Percentiles rank a stretch among this genome's conserved stretches.
These are phyloP conservation scores for Harpagifer antarcticus DNA, from an alignment of 2,797 vertebrate genomes.

Conservation along the genomic window DNA sequence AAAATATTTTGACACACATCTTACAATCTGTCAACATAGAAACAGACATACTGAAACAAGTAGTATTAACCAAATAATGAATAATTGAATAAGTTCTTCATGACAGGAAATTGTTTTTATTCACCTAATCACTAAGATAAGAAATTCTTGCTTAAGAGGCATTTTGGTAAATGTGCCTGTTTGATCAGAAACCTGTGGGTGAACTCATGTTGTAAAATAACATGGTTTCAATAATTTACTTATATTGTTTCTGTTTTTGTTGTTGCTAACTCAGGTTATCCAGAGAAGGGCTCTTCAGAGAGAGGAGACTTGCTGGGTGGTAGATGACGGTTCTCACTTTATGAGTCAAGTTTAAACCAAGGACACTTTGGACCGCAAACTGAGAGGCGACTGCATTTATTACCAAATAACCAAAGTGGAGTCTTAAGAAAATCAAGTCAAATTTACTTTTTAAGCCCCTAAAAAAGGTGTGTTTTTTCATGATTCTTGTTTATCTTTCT, in stretches of 20 bases:
- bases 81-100: neutral
- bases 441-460: neutral
- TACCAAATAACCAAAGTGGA: constrained; percentile 30
- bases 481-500: constrained; percentile 10
- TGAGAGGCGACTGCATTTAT: constrained; percentile 26
- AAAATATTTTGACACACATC: neutral
- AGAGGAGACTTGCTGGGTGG: constrained; percentile 83
- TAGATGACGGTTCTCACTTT: constrained; percentile 88
- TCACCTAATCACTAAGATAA: neutral
- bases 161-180: no score
- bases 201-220: no score
- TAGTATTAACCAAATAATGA: neutral
- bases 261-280: constrained; percentile 75
- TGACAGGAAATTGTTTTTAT: neutral
- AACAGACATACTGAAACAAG: neutral
- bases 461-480: neutral
- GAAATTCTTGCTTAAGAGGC: no score
- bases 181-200: no score
- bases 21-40: neutral
- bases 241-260: constrained; percentile 9
- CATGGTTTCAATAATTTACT: neutral
- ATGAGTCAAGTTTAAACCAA: constrained; percentile 86
- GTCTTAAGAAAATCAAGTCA: constrained; percentile 3
- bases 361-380: neutral
- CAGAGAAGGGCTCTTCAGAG: constrained; percentile 79